Percentiles rank a stretch among this genome's conserved stretches.
phyloP scores from a whole-genome alignment of 2,113 vertebrate species.

The Hemiprocne comata region DNA sequence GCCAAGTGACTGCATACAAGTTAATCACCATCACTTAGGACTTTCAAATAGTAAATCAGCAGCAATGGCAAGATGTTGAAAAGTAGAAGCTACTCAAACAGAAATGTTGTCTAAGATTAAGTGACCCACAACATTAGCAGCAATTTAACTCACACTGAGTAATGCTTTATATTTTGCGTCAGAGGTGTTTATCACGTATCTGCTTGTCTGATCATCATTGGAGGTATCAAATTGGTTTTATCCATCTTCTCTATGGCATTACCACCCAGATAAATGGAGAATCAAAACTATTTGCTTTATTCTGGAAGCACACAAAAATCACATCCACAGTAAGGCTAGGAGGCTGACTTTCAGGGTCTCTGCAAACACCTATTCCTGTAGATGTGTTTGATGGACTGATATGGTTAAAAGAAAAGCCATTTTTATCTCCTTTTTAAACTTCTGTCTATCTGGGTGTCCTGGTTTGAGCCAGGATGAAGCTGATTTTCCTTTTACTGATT shows the following conservation, averaged over 20 bases:
- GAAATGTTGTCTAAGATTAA: background rate
- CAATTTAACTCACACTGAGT: background rate
- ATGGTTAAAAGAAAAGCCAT: background rate
- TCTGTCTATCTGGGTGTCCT: background rate
- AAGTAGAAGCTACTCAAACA: background rate
- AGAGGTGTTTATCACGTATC: background rate
- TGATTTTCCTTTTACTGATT: too few relatives aligned
- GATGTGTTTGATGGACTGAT: background rate
- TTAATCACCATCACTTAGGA: background rate
- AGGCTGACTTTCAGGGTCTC: background rate
- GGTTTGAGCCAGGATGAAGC: too few relatives aligned
- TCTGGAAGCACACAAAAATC: background rate
- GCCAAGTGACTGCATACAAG: background rate
- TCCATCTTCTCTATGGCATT: background rate
- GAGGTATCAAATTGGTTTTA: background rate
- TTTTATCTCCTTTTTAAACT: background rate
- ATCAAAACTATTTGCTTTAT: background rate
- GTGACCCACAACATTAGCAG: background rate
- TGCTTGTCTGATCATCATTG: background rate
- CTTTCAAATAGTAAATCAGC: background rate
- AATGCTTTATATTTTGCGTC: background rate
- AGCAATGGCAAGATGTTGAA: background rate
- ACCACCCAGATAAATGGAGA: background rate
- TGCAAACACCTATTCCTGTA: background rate
- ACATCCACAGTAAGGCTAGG: background rate